Evolutionary conservation across 1,140 invertebrate species (phyloP).

Genomic region (Aricia agestis): DNA sequence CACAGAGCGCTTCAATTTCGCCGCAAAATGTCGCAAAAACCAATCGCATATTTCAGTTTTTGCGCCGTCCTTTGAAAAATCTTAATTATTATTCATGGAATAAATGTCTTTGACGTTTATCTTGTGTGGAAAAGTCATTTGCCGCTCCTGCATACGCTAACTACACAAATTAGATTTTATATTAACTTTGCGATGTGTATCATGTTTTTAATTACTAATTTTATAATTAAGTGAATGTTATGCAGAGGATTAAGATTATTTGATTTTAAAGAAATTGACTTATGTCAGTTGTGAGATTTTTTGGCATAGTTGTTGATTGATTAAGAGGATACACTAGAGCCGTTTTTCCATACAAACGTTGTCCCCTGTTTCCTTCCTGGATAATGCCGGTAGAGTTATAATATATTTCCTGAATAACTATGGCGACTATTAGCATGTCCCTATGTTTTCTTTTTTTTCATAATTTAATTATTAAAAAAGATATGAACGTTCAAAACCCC

Average conservation of each 20-base stretch:
- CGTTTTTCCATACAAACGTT: too few species aligned
- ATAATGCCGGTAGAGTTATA: too few species aligned
- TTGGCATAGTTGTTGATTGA: too few species aligned
- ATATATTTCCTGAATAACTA: too few species aligned
- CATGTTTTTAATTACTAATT: background rate
- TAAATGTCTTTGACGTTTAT: slow-evolving; percentile 6
- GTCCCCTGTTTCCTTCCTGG: too few species aligned
- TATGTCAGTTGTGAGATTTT: too few species aligned
- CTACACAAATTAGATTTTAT: background rate
- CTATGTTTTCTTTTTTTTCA: too few species aligned
- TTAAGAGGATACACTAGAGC: too few species aligned
- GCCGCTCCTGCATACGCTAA: background rate
- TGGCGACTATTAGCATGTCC: too few species aligned
- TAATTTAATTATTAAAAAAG: too few species aligned
- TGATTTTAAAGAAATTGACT: too few species aligned
- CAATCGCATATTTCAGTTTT: slow-evolving; percentile 3
- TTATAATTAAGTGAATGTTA: background rate
- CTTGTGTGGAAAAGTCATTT: slow-evolving; percentile 3
- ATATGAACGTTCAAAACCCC: too few species aligned
- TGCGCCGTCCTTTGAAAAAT: slow-evolving; percentile 11
- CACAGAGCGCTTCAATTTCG: background rate
- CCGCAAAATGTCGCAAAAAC: background rate
- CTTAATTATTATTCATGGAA: slow-evolving; percentile 16
- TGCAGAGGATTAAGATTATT: background rate
- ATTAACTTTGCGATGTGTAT: background rate